A percentile compares a stretch with the other conserved stretches of the same genome.
phyloP scores from a whole-genome alignment of 2,888 invertebrate genomes.

The Oxystoma pomonae region DNA sequence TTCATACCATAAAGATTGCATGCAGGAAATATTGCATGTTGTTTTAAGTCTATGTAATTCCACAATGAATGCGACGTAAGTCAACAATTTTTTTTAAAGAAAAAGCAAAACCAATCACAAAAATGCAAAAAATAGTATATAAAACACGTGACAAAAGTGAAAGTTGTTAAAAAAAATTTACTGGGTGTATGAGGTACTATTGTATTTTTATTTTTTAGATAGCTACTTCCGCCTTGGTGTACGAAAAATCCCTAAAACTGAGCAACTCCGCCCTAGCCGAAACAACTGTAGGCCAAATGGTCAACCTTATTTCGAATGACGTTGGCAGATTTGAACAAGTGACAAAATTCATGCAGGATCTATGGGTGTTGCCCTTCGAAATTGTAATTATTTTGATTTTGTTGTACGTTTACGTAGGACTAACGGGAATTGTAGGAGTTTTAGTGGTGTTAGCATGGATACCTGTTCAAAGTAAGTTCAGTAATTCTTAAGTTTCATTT shows the following conservation, averaged over 20 bases:
- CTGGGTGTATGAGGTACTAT: no score
- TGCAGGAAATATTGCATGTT: no score
- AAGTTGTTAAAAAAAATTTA: no score
- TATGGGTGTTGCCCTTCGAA: conserved; percentile 69
- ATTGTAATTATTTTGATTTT: conserved; percentile 55
- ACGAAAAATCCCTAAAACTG: conserved; percentile 49
- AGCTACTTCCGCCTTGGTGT: conserved; percentile 77
- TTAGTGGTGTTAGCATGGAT: conserved; percentile 41
- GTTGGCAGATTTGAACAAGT: conserved; percentile 81
- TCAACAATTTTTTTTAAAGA: no score
- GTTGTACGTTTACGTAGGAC: conserved; percentile 46
- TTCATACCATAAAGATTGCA: no score
- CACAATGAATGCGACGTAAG: no score
- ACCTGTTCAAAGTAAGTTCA: conserved; percentile 42
- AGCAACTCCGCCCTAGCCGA: conserved; percentile 28
- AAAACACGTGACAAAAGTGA: no score
- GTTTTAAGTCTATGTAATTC: no score
- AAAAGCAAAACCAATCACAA: no score
- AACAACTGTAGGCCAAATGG: conserved; percentile 34
- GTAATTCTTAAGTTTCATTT: not conserved
- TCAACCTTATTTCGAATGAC: conserved; percentile 36
- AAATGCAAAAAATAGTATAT: no score
- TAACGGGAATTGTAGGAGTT: conserved; percentile 44
- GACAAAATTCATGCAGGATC: conserved; percentile 70
- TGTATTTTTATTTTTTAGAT: not conserved